Evolutionary conservation across 2,888 invertebrate species (phyloP).

Genomic region (Lymantria dispar): DNA sequence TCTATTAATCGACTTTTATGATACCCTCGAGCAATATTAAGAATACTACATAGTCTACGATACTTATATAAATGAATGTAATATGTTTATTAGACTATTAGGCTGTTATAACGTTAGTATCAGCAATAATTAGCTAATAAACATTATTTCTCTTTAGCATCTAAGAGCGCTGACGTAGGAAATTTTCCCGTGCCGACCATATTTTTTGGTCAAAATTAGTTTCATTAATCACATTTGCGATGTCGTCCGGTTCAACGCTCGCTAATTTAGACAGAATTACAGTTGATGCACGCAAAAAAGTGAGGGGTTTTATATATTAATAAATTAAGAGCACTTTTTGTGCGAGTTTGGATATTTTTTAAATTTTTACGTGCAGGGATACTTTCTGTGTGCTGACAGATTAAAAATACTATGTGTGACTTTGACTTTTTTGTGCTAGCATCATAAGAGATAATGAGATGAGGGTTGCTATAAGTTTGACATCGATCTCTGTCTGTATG

Average conservation of each 20-base stretch:
- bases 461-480: too few relatives aligned
- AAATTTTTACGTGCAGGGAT: too few relatives aligned
- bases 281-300: slow-evolving; percentile 1
- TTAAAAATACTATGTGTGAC: too few relatives aligned
- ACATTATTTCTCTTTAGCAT: slow-evolving; percentile 7
- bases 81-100: not conserved
- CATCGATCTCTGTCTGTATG: too few relatives aligned
- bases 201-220: slow-evolving; percentile 27
- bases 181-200: slow-evolving; percentile 8
- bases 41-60: too few relatives aligned
- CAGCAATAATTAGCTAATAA: slow-evolving; percentile 16
- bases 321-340: too few relatives aligned
- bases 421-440: too few relatives aligned
- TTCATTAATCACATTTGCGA: slow-evolving; percentile 33
- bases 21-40: too few relatives aligned
- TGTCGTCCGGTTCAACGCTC: slow-evolving; percentile 21
- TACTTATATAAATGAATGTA: not conserved
- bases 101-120: slow-evolving; percentile 5
- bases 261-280: slow-evolving; percentile 31
- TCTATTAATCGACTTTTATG: too few relatives aligned
- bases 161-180: slow-evolving; percentile 9
- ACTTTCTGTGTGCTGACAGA: too few relatives aligned
- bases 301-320: not conserved
- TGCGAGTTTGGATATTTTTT: too few relatives aligned
- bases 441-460: too few relatives aligned